Evolutionary conservation across 2,113 vertebrate genomes (phyloP).

Genomic region (Poeciliopsis retropinna): DNA sequence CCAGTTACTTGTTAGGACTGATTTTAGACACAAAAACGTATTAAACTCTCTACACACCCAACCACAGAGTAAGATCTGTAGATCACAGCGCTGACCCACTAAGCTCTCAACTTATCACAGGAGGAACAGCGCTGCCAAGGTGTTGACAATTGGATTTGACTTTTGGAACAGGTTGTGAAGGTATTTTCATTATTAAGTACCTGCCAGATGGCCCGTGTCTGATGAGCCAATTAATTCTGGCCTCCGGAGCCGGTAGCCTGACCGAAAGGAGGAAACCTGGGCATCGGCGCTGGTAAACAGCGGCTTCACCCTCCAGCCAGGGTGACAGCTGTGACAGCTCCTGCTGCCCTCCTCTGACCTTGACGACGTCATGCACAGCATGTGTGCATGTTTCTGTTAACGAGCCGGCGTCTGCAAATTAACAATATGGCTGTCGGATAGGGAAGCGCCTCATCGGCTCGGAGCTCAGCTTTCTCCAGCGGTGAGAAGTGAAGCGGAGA

Average conservation of each 20-base stretch:
- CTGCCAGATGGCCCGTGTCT: constrained; percentile 47
- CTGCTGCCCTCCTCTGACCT: constrained; percentile 44
- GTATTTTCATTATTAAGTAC: constrained; percentile 53
- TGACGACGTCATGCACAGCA: constrained; percentile 28
- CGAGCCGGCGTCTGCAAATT: constrained; percentile 14
- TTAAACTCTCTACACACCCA: constrained; percentile 1
- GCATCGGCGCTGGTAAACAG: constrained; percentile 9
- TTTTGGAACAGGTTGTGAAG: constrained; percentile 45
- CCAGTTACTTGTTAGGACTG: no score
- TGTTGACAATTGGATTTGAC: constrained; percentile 44
- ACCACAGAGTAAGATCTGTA: not conserved
- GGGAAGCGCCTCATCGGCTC: not conserved
- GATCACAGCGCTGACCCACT: constrained; percentile 20
- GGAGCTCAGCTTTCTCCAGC: constrained; percentile 16
- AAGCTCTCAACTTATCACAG: constrained; percentile 30
- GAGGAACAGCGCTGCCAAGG: constrained; percentile 43
- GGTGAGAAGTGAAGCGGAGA: constrained; percentile 8
- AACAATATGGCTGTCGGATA: constrained; percentile 5
- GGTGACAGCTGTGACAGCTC: constrained; percentile 44
- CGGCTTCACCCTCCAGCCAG: constrained; percentile 10
- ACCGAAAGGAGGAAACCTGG: constrained; percentile 20
- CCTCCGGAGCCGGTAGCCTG: constrained; percentile 19
- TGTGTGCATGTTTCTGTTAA: constrained; percentile 29
- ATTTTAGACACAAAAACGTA: no score
- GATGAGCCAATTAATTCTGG: constrained; percentile 54